Evolutionary conservation across 2,888 invertebrate species (phyloP).

Genomic region (Noctua janthe): DNA sequence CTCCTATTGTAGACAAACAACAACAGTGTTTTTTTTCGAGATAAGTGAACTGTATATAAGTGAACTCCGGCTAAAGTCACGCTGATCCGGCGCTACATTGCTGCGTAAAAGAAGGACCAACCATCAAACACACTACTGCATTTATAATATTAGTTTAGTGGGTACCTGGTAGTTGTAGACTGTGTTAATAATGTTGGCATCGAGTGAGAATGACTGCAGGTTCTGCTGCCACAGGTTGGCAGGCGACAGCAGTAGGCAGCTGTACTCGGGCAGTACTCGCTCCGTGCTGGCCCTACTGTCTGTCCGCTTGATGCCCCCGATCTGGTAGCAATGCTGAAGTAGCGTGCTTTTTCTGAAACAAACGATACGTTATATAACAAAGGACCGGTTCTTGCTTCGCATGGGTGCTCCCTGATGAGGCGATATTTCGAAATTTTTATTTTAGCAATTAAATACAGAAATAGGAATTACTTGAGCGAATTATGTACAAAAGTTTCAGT

Average conservation of each 20-base stretch:
- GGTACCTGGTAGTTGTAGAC: constrained; percentile 95
- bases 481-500: not conserved
- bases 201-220: constrained; percentile 94
- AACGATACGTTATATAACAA: constrained; percentile 28
- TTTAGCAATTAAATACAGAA: not conserved
- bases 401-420: not conserved
- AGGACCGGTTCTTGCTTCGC: too few relatives aligned
- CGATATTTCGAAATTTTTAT: not conserved
- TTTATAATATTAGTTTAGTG: constrained; percentile 4
- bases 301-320: constrained; percentile 93
- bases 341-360: constrained; percentile 92
- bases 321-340: constrained; percentile 95
- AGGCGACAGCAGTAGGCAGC: constrained; percentile 97
- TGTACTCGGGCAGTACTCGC: constrained; percentile 96
- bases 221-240: constrained; percentile 98
- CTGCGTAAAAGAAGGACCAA: not conserved
- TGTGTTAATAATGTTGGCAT: constrained; percentile 95
- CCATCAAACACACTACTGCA: not conserved
- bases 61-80: too few relatives aligned
- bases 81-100: not conserved
- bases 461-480: not conserved
- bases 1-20: not conserved
- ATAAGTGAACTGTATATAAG: not conserved
- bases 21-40: not conserved
- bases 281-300: constrained; percentile 90